Base-by-base conservation (phyloP, 2,888 invertebrate genomes). In the Drosophila nr. medialis region DNA sequence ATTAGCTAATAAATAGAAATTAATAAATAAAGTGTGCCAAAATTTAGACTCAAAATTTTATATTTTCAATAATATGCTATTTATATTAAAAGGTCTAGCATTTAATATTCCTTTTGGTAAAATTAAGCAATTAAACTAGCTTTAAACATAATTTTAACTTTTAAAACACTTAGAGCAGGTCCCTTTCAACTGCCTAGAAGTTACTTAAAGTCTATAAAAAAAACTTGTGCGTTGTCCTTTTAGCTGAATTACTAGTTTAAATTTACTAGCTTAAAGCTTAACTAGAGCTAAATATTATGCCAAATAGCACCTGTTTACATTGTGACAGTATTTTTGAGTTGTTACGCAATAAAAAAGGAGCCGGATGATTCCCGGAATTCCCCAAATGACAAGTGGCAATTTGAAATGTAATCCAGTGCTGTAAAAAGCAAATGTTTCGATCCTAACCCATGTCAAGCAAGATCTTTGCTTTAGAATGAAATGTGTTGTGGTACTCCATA, bases 391-490 rank as follows among this genome's bases (percentile, higher is more conserved):
- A 68, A 48, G 67, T 51, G 61, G 21, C 53, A 54, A 54, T 74
- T 74, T 56, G 34, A 38, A 48, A 49, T 58, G 32, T 75, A 74
- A 75, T 79, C 79, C 69, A 79, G 32, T 69, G 40, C 49, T 56
- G 36, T 24, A 32, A 29, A 36, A 45, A 30, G 36, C 27, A n/a
- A 56, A 63, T 54, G 48, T 45, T 61, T 56, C 38, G 64, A 71
- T 60, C 48, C 48, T 30, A 60, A 77, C 80, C 75, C 80, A 75
- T 77, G 80, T 77, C 77, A 77, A 66, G 70, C 70, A 70, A 70
- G 70, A 79, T 79, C 80, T 60, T 38, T 62, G n/a, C 5, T 13
- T 30, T 5, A 32, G 59, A 15, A 56, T 61, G 30, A 64, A 65
- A 65, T 61, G 42, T 48, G 38, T 64, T 74, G 69, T 53, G 62